These are phyloP conservation scores for Diaperis boleti DNA, from an alignment of 2,888 invertebrate genomes.

Conservation along the genomic window DNA sequence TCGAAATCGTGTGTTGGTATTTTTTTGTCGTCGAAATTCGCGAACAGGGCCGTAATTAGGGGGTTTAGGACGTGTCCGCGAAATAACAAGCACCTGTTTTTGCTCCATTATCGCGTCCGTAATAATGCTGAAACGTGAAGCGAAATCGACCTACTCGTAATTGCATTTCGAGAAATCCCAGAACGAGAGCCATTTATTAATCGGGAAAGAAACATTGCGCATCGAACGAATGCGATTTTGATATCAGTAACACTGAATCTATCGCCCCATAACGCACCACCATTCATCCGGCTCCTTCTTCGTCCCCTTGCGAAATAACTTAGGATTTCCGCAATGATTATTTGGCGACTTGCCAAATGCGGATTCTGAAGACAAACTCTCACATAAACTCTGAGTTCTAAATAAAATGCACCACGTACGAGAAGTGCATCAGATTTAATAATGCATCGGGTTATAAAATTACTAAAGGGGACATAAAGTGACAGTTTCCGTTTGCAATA, in stretches of 20 bases:
- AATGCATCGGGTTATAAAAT: too few relatives aligned
- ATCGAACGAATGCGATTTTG: conserved; percentile 45
- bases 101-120: conserved; percentile 32
- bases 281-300: conserved; percentile 57
- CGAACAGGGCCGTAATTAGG: conserved; percentile 18
- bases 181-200: conserved; percentile 48
- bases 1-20: conserved; percentile 7
- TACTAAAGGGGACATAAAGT: too few relatives aligned
- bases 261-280: conserved; percentile 54
- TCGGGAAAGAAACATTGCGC: conserved; percentile 45
- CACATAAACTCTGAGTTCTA: too few relatives aligned
- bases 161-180: conserved; percentile 35
- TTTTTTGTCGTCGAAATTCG: conserved; percentile 11
- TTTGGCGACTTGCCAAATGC: conserved; percentile 59
- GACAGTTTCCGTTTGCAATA: too few relatives aligned
- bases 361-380: conserved; percentile 46
- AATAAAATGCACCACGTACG: too few relatives aligned
- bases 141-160: conserved; percentile 30
- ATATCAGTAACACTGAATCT: conserved; percentile 54
- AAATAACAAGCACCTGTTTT: conserved; percentile 39
- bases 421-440: too few relatives aligned
- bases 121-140: conserved; percentile 33
- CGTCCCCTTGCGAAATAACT: conserved; percentile 58
- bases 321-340: conserved; percentile 62
- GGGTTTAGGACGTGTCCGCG: conserved; percentile 27